A percentile compares a stretch with the other conserved stretches of the same genome.
phyloP scores from a whole-genome alignment of 2,113 vertebrate genomes.

The Dolichotis patagonum region DNA sequence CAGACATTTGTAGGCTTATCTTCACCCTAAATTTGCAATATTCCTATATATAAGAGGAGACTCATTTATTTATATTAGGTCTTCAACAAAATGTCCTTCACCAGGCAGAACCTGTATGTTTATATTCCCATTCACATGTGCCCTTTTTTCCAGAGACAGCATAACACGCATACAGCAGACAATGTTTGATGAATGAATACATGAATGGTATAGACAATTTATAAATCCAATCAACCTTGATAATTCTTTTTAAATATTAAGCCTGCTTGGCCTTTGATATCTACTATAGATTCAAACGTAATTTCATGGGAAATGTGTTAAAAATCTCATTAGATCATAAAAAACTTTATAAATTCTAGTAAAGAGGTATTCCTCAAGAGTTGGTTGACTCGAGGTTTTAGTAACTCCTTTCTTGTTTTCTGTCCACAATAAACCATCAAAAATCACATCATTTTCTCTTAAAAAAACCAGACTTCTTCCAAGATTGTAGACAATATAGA shows the following conservation, averaged over 20 bases:
- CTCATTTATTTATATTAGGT: not conserved
- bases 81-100: not conserved
- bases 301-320: not conserved
- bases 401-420: not conserved
- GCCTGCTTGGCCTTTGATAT: not conserved
- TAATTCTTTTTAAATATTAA: slow-evolving; percentile 43
- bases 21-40: slow-evolving; percentile 42
- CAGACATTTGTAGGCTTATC: not conserved
- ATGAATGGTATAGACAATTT: slow-evolving; percentile 27
- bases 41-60: not conserved
- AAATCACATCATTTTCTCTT: not conserved
- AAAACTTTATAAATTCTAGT: slow-evolving; percentile 2
- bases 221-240: not conserved
- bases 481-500: not conserved
- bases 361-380: not conserved
- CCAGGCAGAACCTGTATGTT: not conserved
- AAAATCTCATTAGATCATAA: slow-evolving; percentile 13
- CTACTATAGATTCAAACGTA: not conserved
- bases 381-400: not conserved
- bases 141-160: not conserved
- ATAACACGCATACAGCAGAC: not conserved
- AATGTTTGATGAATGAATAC: not conserved
- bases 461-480: not conserved
- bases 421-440: not conserved
- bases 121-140: not conserved